phyloP scores from a whole-genome alignment of 2,888 invertebrate genomes.

The Dicycla oo region DNA sequence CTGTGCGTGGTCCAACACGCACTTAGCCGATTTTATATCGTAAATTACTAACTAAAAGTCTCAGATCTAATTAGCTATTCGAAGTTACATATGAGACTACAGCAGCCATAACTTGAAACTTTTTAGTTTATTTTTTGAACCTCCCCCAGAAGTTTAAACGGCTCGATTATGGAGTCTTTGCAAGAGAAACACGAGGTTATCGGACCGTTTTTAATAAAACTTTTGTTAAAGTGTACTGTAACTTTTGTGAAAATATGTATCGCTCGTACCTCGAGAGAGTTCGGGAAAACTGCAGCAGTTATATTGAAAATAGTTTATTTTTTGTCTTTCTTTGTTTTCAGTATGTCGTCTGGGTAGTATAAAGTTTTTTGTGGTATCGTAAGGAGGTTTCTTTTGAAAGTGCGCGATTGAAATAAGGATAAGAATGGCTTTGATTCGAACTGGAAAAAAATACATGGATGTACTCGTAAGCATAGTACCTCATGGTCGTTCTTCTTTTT shows the following conservation, averaged over 20 bases:
- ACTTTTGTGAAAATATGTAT: conserved; percentile 50
- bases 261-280: conserved; percentile 29
- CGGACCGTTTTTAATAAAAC: conserved; percentile 72
- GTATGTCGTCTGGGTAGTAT: conserved; percentile 7
- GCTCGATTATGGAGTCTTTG: conserved; percentile 54
- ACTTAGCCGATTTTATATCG: too few relatives aligned
- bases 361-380: not conserved
- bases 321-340: conserved; percentile 30
- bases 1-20: too few relatives aligned
- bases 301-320: conserved; percentile 55
- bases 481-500: too few relatives aligned
- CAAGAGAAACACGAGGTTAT: conserved; percentile 62
- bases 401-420: not conserved
- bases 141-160: conserved; percentile 19
- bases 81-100: not conserved
- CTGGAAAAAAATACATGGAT: too few relatives aligned
- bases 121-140: conserved; percentile 22
- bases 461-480: not conserved
- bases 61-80: conserved; percentile 3
- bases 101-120: conserved; percentile 27
- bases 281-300: conserved; percentile 37
- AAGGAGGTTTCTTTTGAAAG: not conserved
- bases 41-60: not conserved
- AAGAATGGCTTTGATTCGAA: not conserved
- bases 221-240: conserved; percentile 58